Percentiles rank a stretch among this genome's conserved stretches.
phyloP scores from a whole-genome alignment of 1,140 invertebrate genomes.

The Uloborus diversus region DNA sequence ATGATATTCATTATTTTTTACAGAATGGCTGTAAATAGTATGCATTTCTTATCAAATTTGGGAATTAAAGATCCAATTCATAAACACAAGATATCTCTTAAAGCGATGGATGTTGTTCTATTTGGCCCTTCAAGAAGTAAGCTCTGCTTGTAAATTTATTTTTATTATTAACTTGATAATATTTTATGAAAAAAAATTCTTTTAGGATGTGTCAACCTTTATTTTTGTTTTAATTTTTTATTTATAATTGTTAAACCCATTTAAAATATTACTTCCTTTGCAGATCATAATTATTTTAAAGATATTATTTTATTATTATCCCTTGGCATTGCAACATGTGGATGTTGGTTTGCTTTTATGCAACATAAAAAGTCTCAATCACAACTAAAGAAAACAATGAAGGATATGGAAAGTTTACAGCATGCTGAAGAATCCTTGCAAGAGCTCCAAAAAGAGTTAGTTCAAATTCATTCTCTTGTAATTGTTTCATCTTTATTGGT shows the following conservation, averaged over 20 bases:
- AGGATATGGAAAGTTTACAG: conserved; percentile 90
- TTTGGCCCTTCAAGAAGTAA: conserved; percentile 97
- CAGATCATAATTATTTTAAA: conserved; percentile 82
- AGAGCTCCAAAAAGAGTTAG: conserved; percentile 74
- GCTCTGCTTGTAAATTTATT: conserved; percentile 59
- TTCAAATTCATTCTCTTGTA: no score
- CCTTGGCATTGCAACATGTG: conserved; percentile 81
- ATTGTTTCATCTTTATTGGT: no score
- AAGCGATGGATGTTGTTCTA: conserved; percentile 96
- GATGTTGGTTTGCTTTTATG: conserved; percentile 89
- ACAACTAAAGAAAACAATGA: conserved; percentile 87
- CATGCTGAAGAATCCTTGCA: conserved; percentile 86
- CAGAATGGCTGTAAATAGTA: conserved; percentile 89
- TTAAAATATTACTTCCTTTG: background rate
- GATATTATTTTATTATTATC: conserved; percentile 85
- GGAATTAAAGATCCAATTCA: conserved; percentile 98
- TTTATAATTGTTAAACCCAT: background rate
- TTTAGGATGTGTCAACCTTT: no score
- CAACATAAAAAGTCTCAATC: conserved; percentile 86
- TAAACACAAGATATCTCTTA: conserved; percentile 93
- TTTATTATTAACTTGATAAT: no score
- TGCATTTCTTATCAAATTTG: conserved; percentile 83
- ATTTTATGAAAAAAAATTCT: no score
- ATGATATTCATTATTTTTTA: conserved; percentile 62
- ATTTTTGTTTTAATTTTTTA: background rate